Base-by-base conservation (phyloP, 2,113 vertebrate genomes). In the Xenopus tropicalis region DNA sequence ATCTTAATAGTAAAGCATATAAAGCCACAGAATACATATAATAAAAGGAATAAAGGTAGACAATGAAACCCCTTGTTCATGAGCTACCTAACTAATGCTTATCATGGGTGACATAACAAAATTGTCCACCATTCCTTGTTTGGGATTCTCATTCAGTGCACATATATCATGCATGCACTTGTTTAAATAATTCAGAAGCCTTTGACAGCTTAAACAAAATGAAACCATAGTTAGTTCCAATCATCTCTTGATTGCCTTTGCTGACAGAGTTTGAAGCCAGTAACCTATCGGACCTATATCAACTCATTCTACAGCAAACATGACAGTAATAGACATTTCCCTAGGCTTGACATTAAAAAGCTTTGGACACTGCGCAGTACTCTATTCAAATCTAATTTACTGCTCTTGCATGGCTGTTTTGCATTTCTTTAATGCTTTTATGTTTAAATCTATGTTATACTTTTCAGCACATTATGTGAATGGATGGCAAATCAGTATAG, bases 331-430 rank as follows among this genome's bases (percentile, higher is more conserved):
- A 61, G 67, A 62, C 59, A 69, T 76, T 69, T 22, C 42, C 78
- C 73, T 54, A 4, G 71, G 74, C 72, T 79, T 74, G 69, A 48
- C 37, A 83, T 78, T 80, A 79, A 85, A 37, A 84, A 43, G 58
- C 66, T 3, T 69, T 67, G 44, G 81, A n/a, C 66, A 69, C 76
- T 78, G 77, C 74, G 73, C 66, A 57, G 67, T 74, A 66, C 42
- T 74, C 75, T 69, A 74, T 84, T 44, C 72, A 68, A 72, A 74
- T 63, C 58, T 71, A 76, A 76, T 76, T 76, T 76, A 77, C 76
- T 78, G 74, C 75, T 66, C 77, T 79, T 73, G 69, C 78, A 22
- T 24, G 21, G 48, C 67, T 78, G 17, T 58, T 61, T 74, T 69
- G 29, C 58, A 76, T 69, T 71, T 43, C 52, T 17, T 65, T 71